Base-by-base conservation (phyloP, 2,888 invertebrate species). In the Zelleria hepariella region DNA sequence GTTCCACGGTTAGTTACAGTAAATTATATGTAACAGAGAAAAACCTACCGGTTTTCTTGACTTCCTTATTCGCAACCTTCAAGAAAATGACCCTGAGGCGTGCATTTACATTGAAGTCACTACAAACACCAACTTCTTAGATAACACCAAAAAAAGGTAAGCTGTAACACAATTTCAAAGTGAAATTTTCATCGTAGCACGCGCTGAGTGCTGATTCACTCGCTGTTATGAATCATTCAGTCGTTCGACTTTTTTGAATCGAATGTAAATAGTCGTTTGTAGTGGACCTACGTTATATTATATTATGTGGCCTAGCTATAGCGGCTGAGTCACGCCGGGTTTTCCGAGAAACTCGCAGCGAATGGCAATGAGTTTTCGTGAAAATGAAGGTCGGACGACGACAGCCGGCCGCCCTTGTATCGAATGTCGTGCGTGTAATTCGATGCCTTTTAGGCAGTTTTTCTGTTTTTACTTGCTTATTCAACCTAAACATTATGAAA, bases 191-290 rank as follows among this genome's bases (percentile, higher is more conserved):
- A 42, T 69, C 73, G 78, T 78, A 77, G 72, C 72, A 66, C 66
- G 78, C 77, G 15, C 32, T 42, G 15, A 15, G n/a, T 42, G 52
- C n/a, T 86, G 88, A 88, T 80, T 88, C 88, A 87, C 80, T 8
- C 77, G 75, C 68, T 64, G 66, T 75, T 69, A 62, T 88, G 86
- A 88, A 80, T 88, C 87, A 88, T 79, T 77, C 78, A 68, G 75
- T 42, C 81, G 82, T 85, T 85, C 81, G 82, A 84, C 83, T 86
- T 86, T n/a, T 86, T 87, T 86, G 86, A 87, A 85, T 86, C 79
- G 82, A 84, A 85, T 84, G 83, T 81, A 82, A 86, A 84, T 85
- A 82, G 80, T 76, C 80, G 75, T 20, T 78, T 77, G 83, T 81
- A 82, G 83, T 82, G 85, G 82, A 82, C 82, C 59, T 48, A 25